Evolutionary conservation across 1,140 invertebrate genomes (phyloP).

Genomic region (Drosophila bocqueti): DNA sequence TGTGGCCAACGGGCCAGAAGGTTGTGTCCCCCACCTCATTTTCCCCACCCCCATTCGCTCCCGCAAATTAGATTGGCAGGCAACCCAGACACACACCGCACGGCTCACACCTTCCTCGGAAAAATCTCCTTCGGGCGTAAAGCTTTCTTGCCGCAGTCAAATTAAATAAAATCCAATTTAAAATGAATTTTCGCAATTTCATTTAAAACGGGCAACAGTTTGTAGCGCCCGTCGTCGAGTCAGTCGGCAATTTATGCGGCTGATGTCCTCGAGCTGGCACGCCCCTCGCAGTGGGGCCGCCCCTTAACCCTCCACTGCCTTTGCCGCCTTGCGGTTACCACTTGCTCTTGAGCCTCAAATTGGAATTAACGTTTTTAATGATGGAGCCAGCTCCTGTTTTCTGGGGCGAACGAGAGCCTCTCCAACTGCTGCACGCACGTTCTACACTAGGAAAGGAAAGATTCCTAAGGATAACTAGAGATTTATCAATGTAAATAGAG

Average conservation of each 20-base stretch:
- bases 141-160: constrained; percentile 78
- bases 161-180: constrained; percentile 84
- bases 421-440: constrained; percentile 44
- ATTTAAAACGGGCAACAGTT: constrained; percentile 69
- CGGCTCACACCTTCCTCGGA: constrained; percentile 24
- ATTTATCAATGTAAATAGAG: no score
- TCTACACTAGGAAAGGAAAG: background rate
- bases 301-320: constrained; percentile 4
- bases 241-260: constrained; percentile 54
- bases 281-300: background rate
- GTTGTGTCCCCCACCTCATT: constrained; percentile 24
- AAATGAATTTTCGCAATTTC: constrained; percentile 84
- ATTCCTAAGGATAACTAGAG: background rate
- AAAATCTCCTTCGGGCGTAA: constrained; percentile 57
- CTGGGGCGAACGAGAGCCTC: constrained; percentile 12
- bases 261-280: constrained; percentile 28
- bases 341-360: constrained; percentile 67
- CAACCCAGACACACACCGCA: constrained; percentile 33
- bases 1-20: constrained; percentile 73
- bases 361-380: constrained; percentile 83
- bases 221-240: constrained; percentile 27
- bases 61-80: constrained; percentile 76
- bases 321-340: constrained; percentile 26
- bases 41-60: background rate
- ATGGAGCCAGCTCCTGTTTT: constrained; percentile 49